These are phyloP conservation scores for Hedychridium roseum DNA, from an alignment of 2,888 invertebrate genomes.

Conservation along the genomic window DNA sequence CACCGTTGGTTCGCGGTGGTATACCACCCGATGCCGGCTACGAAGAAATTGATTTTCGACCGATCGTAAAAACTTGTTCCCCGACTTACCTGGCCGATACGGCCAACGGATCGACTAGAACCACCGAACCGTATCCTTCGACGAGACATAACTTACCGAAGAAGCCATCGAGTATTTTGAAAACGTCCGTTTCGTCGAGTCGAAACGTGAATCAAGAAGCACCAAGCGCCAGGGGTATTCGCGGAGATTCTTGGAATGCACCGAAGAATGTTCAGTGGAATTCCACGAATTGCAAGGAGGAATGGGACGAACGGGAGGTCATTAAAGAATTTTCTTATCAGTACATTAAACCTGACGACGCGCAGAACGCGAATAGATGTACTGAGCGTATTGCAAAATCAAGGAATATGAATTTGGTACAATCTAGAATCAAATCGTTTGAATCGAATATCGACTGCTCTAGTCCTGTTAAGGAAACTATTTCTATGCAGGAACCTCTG, in stretches of 20 bases:
- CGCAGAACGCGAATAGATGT: neutral
- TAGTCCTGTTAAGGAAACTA: constrained; percentile 43
- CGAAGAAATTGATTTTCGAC: constrained; percentile 46
- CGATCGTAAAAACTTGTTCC: too few species aligned
- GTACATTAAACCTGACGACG: constrained; percentile 53
- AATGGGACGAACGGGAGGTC: constrained; percentile 58
- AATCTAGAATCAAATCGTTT: constrained; percentile 54
- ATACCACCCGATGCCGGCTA: constrained; percentile 57
- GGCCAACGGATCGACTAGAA: constrained; percentile 12
- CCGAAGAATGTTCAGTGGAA: constrained; percentile 55
- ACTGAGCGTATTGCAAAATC: neutral
- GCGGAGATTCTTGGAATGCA: constrained; percentile 44
- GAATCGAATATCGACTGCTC: constrained; percentile 43
- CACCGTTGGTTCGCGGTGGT: constrained; percentile 23
- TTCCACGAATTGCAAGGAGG: constrained; percentile 44
- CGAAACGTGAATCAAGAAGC: constrained; percentile 26
- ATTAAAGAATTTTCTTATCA: constrained; percentile 63
- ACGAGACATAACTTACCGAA: constrained; percentile 32
- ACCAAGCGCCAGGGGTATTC: constrained; percentile 28
- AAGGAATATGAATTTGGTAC: constrained; percentile 47
- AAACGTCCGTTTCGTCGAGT: constrained; percentile 40
- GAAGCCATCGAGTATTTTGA: constrained; percentile 52
- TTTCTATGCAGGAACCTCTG: constrained; percentile 62
- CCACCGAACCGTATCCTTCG: constrained; percentile 11
- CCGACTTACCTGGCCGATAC: constrained; percentile 5